A percentile compares a stretch with the other conserved stretches of the same genome.
Conservation (phyloP, 1,140 invertebrate genomes). For the Macrosteles quadrilineatus region DNA sequence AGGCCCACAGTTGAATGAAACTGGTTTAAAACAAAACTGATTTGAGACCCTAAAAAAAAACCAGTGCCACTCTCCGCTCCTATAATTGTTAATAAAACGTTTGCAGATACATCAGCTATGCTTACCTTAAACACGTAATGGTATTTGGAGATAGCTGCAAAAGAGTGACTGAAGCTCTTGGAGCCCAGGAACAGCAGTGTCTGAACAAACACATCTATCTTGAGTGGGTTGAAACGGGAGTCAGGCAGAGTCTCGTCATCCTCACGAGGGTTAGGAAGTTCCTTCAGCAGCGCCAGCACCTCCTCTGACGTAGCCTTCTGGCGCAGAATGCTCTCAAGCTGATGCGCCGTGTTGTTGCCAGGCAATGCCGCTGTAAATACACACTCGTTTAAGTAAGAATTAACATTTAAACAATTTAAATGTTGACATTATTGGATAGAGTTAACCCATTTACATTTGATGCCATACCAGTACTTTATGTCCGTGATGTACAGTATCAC, state of each 20-base stretch:
- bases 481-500: no score
- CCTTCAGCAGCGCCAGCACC: conserved; percentile 84
- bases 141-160: conserved; percentile 96
- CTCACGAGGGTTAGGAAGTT: conserved; percentile 73
- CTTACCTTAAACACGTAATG: conserved; percentile 89
- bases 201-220: conserved; percentile 97
- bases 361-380: conserved; percentile 67
- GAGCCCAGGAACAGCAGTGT: conserved; percentile 90
- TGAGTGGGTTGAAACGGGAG: conserved; percentile 77
- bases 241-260: conserved; percentile 66
- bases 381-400: no score
- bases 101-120: no score
- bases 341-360: conserved; percentile 80
- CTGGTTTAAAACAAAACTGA: no score
- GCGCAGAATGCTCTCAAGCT: conserved; percentile 81
- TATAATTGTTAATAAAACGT: no score
- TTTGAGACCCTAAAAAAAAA: no score
- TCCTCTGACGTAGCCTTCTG: conserved; percentile 89
- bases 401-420: conserved; percentile 5
- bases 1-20: no score
- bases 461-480: no score
- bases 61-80: no score
- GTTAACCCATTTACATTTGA: no score
- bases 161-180: conserved; percentile 98
- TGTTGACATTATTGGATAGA: no score